These are phyloP conservation scores for Neosalanx taihuensis DNA, from an alignment of 2,797 vertebrate species.

Conservation along the genomic window DNA sequence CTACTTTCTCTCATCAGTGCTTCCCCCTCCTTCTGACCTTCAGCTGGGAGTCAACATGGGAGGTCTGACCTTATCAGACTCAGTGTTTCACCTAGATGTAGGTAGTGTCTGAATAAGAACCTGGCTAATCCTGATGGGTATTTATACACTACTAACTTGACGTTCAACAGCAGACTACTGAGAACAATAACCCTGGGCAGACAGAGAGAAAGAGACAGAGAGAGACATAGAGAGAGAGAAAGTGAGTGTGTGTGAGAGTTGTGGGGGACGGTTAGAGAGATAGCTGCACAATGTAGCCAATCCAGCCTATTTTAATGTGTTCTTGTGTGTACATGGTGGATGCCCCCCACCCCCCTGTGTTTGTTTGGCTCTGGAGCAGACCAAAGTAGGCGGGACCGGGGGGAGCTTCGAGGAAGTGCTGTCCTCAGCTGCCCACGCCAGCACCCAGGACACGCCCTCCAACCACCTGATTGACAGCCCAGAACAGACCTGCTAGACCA, in stretches of 20 bases:
- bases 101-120: too few relatives aligned
- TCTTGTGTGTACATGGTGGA: not conserved
- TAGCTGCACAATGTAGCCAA: not conserved
- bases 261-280: not conserved
- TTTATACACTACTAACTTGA: too few relatives aligned
- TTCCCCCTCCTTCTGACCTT: not conserved
- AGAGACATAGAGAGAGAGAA: not conserved
- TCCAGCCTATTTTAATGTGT: conserved; percentile 7
- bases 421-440: conserved; percentile 89
- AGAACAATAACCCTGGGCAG: too few relatives aligned
- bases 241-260: conserved; percentile 1
- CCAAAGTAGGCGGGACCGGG: conserved; percentile 83
- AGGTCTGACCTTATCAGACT: too few relatives aligned
- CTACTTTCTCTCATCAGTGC: not conserved
- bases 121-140: too few relatives aligned
- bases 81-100: too few relatives aligned
- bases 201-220: too few relatives aligned
- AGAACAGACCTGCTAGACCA: conserved; percentile 75
- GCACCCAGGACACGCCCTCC: conserved; percentile 78
- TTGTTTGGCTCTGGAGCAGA: conserved; percentile 67
- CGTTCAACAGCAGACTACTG: too few relatives aligned
- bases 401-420: conserved; percentile 96
- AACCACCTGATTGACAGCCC: conserved; percentile 68
- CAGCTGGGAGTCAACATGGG: too few relatives aligned
- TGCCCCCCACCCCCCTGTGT: not conserved